phyloP scores from a whole-genome alignment of 2,888 invertebrate species.

The Tetragnatha montana region DNA sequence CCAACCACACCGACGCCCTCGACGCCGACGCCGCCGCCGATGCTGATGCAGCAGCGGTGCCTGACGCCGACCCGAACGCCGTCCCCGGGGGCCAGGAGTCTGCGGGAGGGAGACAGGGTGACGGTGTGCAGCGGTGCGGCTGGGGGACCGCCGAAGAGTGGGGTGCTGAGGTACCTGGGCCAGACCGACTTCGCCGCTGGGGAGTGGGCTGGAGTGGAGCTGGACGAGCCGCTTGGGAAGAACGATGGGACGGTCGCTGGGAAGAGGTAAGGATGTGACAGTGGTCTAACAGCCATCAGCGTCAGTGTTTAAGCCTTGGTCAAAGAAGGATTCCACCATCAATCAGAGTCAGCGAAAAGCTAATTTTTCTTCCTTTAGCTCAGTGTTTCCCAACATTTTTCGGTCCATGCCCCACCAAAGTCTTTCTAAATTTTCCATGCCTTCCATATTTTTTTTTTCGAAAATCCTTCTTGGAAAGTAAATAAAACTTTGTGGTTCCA shows the following conservation, averaged over 20 bases:
- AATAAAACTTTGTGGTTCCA: too few species aligned
- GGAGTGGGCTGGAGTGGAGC: constrained; percentile 96
- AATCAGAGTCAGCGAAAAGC: too few species aligned
- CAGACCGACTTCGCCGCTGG: constrained; percentile 93
- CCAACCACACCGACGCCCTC: constrained; percentile 33
- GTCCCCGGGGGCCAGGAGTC: constrained; percentile 73
- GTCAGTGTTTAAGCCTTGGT: too few species aligned
- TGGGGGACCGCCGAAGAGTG: constrained; percentile 86
- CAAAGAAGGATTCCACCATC: too few species aligned
- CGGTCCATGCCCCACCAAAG: too few species aligned
- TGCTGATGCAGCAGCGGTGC: constrained; percentile 46
- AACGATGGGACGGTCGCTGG: constrained; percentile 96
- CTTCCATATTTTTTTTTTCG: too few species aligned
- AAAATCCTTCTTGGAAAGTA: too few species aligned
- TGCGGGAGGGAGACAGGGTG: constrained; percentile 91
- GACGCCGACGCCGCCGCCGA: constrained; percentile 14
- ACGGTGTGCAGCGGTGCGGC: constrained; percentile 86
- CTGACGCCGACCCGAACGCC: constrained; percentile 70
- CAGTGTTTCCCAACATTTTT: too few species aligned
- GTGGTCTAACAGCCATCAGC: too few species aligned
- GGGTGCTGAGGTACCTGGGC: constrained; percentile 89
- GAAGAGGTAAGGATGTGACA: constrained; percentile 84
- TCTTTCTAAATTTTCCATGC: too few species aligned
- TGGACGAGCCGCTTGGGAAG: constrained; percentile 94
- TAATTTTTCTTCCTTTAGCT: too few species aligned